Evolutionary conservation across 1,140 invertebrate genomes (phyloP), one percentile per base, ranked within the genome.

Genomic region (Ladona fulva): DNA sequence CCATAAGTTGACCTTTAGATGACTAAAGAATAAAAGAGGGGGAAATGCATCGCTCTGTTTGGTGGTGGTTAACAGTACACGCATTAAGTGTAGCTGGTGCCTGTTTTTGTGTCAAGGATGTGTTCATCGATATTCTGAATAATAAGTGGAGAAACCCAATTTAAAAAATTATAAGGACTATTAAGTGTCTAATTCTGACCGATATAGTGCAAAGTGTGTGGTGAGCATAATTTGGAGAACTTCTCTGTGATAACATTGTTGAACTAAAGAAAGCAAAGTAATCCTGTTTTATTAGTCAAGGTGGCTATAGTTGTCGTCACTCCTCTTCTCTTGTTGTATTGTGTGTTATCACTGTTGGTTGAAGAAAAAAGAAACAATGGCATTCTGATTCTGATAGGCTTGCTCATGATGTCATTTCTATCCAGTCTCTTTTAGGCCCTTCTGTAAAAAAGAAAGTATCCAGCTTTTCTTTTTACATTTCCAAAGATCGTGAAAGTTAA

Each of bases 161-260:
- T 37, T 37, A 37, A 37, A 37, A 37, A 37, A 37, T 37, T 37
- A 37, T 37, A 8, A 37, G 29, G 8, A 37, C 29, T 66, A 19
- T 66, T 66, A 19, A 66, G 52, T 66, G 52, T 66, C 52, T 12
- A 66, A 66, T 66, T 66, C 12, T 66, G 52, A 66, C 52, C 52
- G 52, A 66, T 66, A 66, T 66, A 66, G 52, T 66, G 52, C 52
- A 66, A 37, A 66, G 52, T 66, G 52, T 66, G n/a, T 66, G 52
- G 52, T 66, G 52, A 66, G 52, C 52, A 22, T 66, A 66, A 66
- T 66, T 66, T 66, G 52, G 52, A 16, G 52, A 66, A 66, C 52
- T 66, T 66, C 52, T 66, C 52, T 66, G 52, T 66, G 52, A 66
- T 66, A 66, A 66, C 52, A 66, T 66, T 66, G 52, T 66, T 66